Percentiles rank a stretch among this genome's conserved stretches.
Evolutionary conservation across 2,888 invertebrate genomes (phyloP).

Genomic region (Aelia acuminata): DNA sequence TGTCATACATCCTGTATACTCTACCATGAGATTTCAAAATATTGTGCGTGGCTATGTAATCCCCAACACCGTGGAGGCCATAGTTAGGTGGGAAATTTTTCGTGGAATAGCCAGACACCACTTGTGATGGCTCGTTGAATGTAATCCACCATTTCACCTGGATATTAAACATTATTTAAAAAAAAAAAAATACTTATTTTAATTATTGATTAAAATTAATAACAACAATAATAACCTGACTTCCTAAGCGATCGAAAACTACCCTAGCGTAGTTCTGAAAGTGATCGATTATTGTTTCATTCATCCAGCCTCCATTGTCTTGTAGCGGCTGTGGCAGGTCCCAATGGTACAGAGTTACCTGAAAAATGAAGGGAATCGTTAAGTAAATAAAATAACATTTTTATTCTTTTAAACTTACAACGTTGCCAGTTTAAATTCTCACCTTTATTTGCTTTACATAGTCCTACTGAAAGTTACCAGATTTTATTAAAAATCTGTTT

Average conservation of each 20-base stretch:
- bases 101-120: constrained; percentile 66
- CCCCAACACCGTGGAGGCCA: constrained; percentile 73
- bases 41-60: constrained; percentile 77
- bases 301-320: constrained; percentile 78
- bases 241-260: constrained; percentile 72
- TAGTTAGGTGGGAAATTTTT: constrained; percentile 67
- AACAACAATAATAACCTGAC: constrained; percentile 69
- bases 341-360: constrained; percentile 74
- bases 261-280: constrained; percentile 77
- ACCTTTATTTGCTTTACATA: no score
- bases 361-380: neutral
- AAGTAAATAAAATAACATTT: no score
- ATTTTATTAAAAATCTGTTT: no score
- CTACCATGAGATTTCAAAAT: constrained; percentile 77
- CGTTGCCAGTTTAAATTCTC: no score
- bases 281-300: constrained; percentile 77
- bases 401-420: no score
- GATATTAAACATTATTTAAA: neutral
- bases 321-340: constrained; percentile 74
- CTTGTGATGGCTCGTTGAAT: constrained; percentile 75
- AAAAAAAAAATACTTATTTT: neutral
- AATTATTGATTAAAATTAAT: neutral
- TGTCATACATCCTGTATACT: constrained; percentile 76
- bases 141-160: constrained; percentile 76
- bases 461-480: no score